Evolutionary conservation across 2,888 invertebrate genomes (phyloP), one percentile per base, ranked within the genome.

Genomic region (Stenodema calcarata): DNA sequence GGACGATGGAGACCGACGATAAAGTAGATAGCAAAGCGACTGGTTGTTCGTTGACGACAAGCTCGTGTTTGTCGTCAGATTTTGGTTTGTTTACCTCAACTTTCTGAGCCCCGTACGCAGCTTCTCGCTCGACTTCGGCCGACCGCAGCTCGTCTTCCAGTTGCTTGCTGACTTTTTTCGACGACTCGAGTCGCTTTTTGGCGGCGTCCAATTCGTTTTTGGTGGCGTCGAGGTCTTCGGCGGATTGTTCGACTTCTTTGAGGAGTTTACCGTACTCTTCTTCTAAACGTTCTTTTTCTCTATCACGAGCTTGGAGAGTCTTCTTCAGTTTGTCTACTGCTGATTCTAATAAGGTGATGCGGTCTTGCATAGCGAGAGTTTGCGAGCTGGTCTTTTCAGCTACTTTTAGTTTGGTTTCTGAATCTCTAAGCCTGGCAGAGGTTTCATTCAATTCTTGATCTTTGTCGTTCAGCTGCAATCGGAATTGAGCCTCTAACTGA

Each of bases 401-500:
- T 11, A 78, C 42, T 54, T 54, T 44, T 41, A 94, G 90, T 89
- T 94, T 93, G 62, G 91, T 91, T 35, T 94, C 92, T 89, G 93
- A 93, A 90, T 92, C 92, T 70, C 92, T 91, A 0, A 92, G 91
- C 85, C 91, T 91, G 89, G 92, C 91, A 90, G 93, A 89, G 91
- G 91, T 89, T 90, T 93, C 90, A 90, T 93, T 89, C 91, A 92
- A 89, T 89, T 93, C 91, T 90, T 92, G 91, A 90, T 94, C 92
- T 89, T 94, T 90, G 91, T 93, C 91, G 90, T 92, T 89, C 89
- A 94, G 93, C 89, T 92, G 93, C 89, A 92, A 92, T 90, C 94
- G 94, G 89, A 94, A 94, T 0, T 93, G 93, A 11, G 92, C 92
- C 90, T 94, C 94, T 92, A 94, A 93, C 89, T 94, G 94, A 0